Base-by-base conservation (phyloP, 2,888 invertebrate genomes). In the Drosophila rubida region DNA sequence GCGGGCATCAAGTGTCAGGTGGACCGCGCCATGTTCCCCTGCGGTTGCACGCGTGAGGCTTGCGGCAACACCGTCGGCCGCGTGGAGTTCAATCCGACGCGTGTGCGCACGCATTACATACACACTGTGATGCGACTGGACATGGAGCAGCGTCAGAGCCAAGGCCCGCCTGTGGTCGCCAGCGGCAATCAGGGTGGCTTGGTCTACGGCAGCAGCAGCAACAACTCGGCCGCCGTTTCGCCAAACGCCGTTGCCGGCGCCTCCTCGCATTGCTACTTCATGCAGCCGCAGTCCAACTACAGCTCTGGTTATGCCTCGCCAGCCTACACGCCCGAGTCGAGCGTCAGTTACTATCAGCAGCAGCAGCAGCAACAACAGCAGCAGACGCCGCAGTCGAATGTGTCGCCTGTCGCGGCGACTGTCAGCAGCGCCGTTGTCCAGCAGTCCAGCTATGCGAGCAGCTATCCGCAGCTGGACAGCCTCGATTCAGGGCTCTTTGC, bases 91-190 rank as follows among this genome's bases (percentile, higher is more conserved):
- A 98, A 98, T 91, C 98, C 98, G 0, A 95, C 97, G 35, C 94
- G 99, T 74, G 99, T 99, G 5, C 94, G 98, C 72, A 98, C 98
- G 13, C 99, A 99, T 92, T 99, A 98, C 90, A 97, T 99, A 85
- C 98, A 98, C 90, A 99, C 99, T 0, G 93, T 99, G 54, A 98
- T 98, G 98, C 94, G 98, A 69, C 91, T 98, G 75, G 96, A 97
- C 75, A 92, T 97, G 84, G 97, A 97, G 92, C 97, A 96, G 92
- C 87, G 91, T 0, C 91, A 91, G 46, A 89, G 95, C 27, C 90
- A 88, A 22, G 87, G 95, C 48, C 76, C 87, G 0, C 50, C 66
- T 37, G 51, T 41, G 37, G 51, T 41, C n/a, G 51, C 49, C 13
- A 74, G 8, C 6, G 6, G 35, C 44, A 19, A 48, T 42, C 61